Percentiles rank a stretch among this genome's conserved stretches.
These are phyloP conservation scores for Eospalax fontanierii DNA, from an alignment of 2,797 vertebrate species.

Conservation along the genomic window DNA sequence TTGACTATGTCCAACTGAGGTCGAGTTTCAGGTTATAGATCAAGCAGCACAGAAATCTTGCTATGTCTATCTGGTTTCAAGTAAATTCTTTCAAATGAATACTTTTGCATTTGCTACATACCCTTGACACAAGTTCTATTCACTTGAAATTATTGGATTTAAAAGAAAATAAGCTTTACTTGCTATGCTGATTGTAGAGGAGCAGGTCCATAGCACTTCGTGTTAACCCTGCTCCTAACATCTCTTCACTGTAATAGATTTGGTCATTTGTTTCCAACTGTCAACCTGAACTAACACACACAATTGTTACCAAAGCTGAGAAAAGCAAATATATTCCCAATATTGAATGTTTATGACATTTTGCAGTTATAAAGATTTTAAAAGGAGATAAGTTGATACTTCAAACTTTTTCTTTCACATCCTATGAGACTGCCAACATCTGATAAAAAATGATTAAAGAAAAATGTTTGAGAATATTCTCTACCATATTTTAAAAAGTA, in stretches of 20 bases:
- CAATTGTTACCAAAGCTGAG: slow-evolving; percentile 27
- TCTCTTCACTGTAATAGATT: slow-evolving; percentile 19
- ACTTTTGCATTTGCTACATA: neutral
- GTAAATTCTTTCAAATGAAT: slow-evolving; percentile 20
- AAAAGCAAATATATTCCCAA: slow-evolving; percentile 65
- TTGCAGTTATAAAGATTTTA: slow-evolving; percentile 69
- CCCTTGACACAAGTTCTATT: neutral
- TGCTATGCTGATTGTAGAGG: neutral
- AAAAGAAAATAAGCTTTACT: neutral
- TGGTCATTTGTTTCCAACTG: slow-evolving; percentile 3
- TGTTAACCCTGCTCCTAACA: neutral
- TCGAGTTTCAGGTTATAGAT: neutral
- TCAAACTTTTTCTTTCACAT: slow-evolving; percentile 46
- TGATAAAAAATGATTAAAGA: slow-evolving; percentile 33
- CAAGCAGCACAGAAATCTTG: neutral
- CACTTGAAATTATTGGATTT: neutral
- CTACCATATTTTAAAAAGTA: slow-evolving; percentile 9
- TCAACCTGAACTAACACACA: slow-evolving; percentile 28
- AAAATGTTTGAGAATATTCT: slow-evolving; percentile 54
- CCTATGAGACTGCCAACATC: slow-evolving; percentile 40
- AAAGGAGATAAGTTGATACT: slow-evolving; percentile 57
- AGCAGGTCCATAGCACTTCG: neutral
- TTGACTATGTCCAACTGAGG: neutral
- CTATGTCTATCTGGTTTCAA: neutral
- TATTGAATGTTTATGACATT: slow-evolving; percentile 63